These are phyloP conservation scores for Drosophila suzukii DNA, from an alignment of 1,140 invertebrate genomes.

Conservation along the genomic window DNA sequence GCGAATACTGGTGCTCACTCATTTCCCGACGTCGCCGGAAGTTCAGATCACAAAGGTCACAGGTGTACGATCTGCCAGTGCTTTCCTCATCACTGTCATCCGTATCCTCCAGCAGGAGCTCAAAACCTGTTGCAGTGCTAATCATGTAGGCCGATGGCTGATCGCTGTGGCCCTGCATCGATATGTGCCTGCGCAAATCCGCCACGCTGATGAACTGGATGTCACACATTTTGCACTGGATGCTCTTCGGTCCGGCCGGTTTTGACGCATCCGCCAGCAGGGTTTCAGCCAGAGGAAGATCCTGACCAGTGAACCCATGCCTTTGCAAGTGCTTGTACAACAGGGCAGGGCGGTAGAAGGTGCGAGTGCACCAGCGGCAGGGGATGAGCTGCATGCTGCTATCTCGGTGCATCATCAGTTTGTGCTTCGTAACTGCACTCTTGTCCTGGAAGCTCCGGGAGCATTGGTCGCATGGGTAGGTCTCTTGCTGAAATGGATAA, in stretches of 20 bases:
- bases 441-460: conserved; percentile 85
- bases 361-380: conserved; percentile 85
- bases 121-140: conserved; percentile 65
- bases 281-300: conserved; percentile 68
- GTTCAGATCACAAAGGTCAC: conserved; percentile 55
- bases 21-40: conserved; percentile 61
- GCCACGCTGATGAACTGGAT: conserved; percentile 62
- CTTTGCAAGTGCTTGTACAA: conserved; percentile 70
- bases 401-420: conserved; percentile 83
- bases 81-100: conserved; percentile 70
- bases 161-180: conserved; percentile 40
- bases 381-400: conserved; percentile 84
- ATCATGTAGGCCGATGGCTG: conserved; percentile 61
- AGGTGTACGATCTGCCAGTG: conserved; percentile 34
- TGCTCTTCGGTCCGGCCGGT: conserved; percentile 58
- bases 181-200: conserved; percentile 58
- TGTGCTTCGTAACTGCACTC: conserved; percentile 85
- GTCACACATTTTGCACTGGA: conserved; percentile 70
- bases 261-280: conserved; percentile 61
- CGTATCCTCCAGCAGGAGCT: conserved; percentile 67
- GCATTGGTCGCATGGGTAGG: conserved; percentile 85
- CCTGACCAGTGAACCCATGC: conserved; percentile 62
- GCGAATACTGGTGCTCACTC: conserved; percentile 66
- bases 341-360: conserved; percentile 85
- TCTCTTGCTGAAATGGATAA: conserved; percentile 53